Conservation (phyloP, 2,888 invertebrate species). For the Crocallis elinguaria region DNA sequence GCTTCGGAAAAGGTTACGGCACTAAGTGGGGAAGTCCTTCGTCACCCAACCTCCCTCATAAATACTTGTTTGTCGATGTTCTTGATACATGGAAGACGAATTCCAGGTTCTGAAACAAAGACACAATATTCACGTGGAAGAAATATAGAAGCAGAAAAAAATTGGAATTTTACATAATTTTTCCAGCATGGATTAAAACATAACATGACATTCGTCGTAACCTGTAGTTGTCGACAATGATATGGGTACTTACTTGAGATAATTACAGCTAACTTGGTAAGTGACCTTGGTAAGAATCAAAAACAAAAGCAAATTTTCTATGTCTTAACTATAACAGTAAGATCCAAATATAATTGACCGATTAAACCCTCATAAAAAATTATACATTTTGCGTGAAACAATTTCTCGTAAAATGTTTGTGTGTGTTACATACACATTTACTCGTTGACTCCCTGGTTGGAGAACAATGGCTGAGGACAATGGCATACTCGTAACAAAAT, state of each 20-base stretch:
- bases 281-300: too few species aligned
- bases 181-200: too few species aligned
- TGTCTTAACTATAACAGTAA: too few species aligned
- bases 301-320: too few species aligned
- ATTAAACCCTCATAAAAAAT: not conserved
- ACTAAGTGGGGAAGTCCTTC: slow-evolving; percentile 66
- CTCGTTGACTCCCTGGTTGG: slow-evolving; percentile 41
- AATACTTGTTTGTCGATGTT: slow-evolving; percentile 50
- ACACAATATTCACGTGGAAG: not conserved
- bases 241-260: too few species aligned
- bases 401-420: slow-evolving; percentile 15
- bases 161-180: too few species aligned
- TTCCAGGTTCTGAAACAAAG: slow-evolving; percentile 57
- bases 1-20: not conserved
- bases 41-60: slow-evolving; percentile 64
- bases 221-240: too few species aligned
- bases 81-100: slow-evolving; percentile 71
- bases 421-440: slow-evolving; percentile 45
- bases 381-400: slow-evolving; percentile 5
- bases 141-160: too few species aligned
- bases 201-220: too few species aligned
- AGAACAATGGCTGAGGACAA: slow-evolving; percentile 63
- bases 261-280: too few species aligned
- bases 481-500: slow-evolving; percentile 57
- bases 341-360: too few species aligned